phyloP scores from a whole-genome alignment of 2,797 vertebrate species.

The Fringilla coelebs region DNA sequence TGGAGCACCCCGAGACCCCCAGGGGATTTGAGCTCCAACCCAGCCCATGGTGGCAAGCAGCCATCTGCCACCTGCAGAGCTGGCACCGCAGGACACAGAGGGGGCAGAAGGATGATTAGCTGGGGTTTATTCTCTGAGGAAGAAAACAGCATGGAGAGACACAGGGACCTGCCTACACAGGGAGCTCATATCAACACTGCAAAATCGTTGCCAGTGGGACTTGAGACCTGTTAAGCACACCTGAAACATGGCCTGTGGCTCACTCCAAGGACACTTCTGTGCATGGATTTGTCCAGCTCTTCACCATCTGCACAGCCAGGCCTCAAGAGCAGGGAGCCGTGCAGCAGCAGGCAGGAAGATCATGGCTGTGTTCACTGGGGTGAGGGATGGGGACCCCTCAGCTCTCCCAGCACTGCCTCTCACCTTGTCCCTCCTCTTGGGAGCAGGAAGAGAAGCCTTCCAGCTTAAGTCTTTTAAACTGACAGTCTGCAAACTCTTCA shows the following conservation, averaged over 20 bases:
- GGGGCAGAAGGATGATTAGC: neutral
- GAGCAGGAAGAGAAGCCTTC: neutral
- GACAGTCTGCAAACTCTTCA: neutral
- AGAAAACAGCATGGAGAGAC: neutral
- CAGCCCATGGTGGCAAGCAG: neutral
- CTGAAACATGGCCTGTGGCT: neutral
- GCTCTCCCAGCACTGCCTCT: neutral
- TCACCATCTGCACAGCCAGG: accelerated
- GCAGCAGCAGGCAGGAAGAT: neutral
- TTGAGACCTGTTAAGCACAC: neutral
- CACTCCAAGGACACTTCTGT: neutral
- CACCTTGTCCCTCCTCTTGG: neutral
- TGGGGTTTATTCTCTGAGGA: neutral
- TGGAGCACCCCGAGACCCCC: accelerated
- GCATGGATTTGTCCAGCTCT: neutral
- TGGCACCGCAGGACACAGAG: neutral
- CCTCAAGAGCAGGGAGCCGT: accelerated
- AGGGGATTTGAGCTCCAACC: neutral
- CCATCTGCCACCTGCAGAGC: neutral
- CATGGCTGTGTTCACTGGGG: accelerated
- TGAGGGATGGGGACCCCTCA: neutral
- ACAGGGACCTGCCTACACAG: neutral
- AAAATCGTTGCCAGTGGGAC: neutral
- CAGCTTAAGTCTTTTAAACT: neutral
- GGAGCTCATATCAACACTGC: neutral